A percentile compares a stretch with the other conserved stretches of the same genome.
These are phyloP conservation scores for Diachasma alloeum DNA, from an alignment of 1,140 invertebrate genomes.

Conservation along the genomic window DNA sequence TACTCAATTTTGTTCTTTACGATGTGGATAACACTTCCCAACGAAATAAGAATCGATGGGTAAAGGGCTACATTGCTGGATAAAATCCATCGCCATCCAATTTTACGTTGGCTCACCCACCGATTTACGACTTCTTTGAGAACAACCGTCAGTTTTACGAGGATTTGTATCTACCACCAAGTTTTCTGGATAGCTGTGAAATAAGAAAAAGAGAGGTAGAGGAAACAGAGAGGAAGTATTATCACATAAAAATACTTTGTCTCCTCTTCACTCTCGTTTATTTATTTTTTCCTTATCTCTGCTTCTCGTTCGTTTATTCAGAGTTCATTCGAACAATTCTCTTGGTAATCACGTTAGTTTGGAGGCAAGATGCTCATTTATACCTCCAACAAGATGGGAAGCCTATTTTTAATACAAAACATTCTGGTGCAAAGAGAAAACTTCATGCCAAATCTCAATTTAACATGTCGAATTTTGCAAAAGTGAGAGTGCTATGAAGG, in stretches of 20 bases:
- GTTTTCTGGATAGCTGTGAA: neutral
- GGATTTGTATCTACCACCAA: neutral
- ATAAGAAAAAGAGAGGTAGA: neutral
- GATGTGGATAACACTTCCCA: neutral
- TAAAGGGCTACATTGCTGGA: neutral
- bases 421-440: too few relatives aligned
- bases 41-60: neutral
- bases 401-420: too few relatives aligned
- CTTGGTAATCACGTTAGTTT: constrained; percentile 21
- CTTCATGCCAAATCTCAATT: too few relatives aligned
- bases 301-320: neutral
- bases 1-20: neutral
- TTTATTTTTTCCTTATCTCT: neutral
- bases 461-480: too few relatives aligned
- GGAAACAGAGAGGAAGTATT: neutral
- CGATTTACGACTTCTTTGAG: constrained; percentile 9
- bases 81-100: constrained; percentile 5
- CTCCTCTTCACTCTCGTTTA: neutral
- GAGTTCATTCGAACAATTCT: constrained; percentile 2
- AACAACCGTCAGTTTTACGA: constrained; percentile 7
- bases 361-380: neutral
- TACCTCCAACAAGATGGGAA: too few relatives aligned
- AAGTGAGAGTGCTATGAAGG: too few relatives aligned
- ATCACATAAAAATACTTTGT: neutral
- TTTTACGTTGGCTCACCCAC: neutral